Evolutionary conservation across 2,113 vertebrate genomes (phyloP).

Genomic region (Rafetus swinhoei): DNA sequence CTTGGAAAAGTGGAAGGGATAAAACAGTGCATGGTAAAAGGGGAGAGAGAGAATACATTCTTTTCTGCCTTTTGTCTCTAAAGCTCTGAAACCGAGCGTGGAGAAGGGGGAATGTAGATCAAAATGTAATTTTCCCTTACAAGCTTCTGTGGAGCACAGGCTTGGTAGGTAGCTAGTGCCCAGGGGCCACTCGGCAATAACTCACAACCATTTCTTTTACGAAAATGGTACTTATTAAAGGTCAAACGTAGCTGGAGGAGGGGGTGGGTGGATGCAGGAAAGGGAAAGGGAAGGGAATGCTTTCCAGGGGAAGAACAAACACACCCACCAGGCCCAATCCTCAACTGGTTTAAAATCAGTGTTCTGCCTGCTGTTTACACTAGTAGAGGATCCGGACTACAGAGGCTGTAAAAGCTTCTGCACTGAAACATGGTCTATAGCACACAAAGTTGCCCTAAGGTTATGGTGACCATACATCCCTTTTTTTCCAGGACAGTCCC

Average conservation of each 20-base stretch:
- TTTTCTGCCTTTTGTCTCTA: slow-evolving; percentile 49
- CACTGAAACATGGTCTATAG: neutral
- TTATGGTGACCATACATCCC: too few species aligned
- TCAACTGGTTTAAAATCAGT: neutral
- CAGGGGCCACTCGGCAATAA: slow-evolving; percentile 35
- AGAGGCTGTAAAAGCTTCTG: neutral
- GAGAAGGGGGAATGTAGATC: slow-evolving; percentile 53
- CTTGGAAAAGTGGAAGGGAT: neutral
- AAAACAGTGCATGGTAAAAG: neutral
- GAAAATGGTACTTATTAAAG: slow-evolving; percentile 40
- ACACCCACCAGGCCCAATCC: neutral
- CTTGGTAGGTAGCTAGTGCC: slow-evolving; percentile 9
- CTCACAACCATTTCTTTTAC: neutral
- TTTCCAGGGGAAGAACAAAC: neutral
- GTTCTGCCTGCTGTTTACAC: too few species aligned
- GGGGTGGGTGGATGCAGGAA: neutral
- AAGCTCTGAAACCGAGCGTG: slow-evolving; percentile 23
- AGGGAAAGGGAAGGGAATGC: neutral
- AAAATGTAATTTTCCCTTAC: slow-evolving; percentile 65
- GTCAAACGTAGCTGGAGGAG: slow-evolving; percentile 44
- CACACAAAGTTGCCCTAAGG: neutral
- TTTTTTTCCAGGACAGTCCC: too few species aligned
- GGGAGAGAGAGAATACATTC: neutral
- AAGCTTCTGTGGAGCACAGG: slow-evolving; percentile 41
- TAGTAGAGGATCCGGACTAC: neutral